Conservation (phyloP, 2,113 vertebrate genomes). For the Onychorhynchus coronatus region DNA sequence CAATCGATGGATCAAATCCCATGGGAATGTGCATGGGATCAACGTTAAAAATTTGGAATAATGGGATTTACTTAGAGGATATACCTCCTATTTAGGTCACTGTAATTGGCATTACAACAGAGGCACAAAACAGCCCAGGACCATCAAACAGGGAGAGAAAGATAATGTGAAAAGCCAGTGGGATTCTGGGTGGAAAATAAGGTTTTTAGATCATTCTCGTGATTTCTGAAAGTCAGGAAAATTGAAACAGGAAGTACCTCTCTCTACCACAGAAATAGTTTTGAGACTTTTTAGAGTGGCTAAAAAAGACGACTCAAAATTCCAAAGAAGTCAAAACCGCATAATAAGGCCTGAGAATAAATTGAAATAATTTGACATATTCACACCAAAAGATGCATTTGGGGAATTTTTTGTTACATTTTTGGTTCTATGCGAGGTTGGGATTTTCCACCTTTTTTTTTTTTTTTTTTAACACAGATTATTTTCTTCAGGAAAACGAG, state of each 20-base stretch:
- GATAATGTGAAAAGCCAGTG: not conserved
- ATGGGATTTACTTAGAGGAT: not conserved
- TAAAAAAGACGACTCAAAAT: not conserved
- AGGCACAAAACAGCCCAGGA: not conserved
- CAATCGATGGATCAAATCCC: not conserved
- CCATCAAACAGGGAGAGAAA: not conserved
- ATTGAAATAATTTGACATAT: not conserved
- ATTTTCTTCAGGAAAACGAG: not conserved
- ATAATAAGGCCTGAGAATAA: not conserved
- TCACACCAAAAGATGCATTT: not conserved
- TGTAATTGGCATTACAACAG: accelerated
- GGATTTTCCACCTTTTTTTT: accelerated
- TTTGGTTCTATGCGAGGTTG: not conserved
- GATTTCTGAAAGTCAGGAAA: not conserved
- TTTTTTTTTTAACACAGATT: not conserved
- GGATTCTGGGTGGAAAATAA: not conserved
- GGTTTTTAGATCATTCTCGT: not conserved
- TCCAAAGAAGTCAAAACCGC: not conserved
- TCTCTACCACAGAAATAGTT: not conserved
- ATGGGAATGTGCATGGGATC: accelerated
- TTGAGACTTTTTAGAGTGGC: not conserved
- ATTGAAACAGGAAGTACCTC: not conserved
- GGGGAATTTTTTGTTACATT: not conserved
- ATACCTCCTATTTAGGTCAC: not conserved
- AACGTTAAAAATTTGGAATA: not conserved